These are phyloP conservation scores for Rhynchopsitta pachyrhyncha DNA, from an alignment of 2,113 vertebrate genomes.

Conservation along the genomic window DNA sequence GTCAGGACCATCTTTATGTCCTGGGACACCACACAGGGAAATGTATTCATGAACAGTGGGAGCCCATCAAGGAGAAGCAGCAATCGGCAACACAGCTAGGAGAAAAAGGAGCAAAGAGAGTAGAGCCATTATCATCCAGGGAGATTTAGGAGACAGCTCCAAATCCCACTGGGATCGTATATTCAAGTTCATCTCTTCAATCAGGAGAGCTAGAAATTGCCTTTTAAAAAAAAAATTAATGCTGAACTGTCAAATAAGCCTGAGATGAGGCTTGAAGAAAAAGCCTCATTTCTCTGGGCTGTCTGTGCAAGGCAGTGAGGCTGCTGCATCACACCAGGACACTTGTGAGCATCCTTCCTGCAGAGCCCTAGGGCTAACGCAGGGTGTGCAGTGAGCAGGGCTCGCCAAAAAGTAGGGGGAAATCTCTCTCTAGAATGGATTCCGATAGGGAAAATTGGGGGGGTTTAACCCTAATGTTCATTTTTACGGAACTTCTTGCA, in stretches of 20 bases:
- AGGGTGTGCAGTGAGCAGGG: neutral
- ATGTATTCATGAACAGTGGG: accelerated
- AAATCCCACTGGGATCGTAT: neutral
- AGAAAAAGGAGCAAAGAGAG: neutral
- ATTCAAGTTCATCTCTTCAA: conserved; percentile 23
- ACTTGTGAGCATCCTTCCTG: neutral
- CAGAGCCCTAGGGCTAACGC: neutral
- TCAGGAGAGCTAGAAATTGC: neutral
- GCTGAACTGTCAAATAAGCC: neutral
- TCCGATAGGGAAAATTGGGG: neutral
- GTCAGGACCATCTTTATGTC: neutral
- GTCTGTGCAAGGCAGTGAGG: neutral
- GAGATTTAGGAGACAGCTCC: conserved; percentile 40
- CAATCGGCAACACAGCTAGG: neutral
- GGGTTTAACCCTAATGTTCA: neutral
- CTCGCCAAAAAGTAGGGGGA: neutral
- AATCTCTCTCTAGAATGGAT: neutral
- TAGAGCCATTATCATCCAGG: neutral
- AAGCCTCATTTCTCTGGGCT: neutral
- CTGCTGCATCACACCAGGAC: neutral
- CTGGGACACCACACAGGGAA: neutral
- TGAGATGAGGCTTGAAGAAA: neutral
- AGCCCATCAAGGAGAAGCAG: neutral
- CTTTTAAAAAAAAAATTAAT: neutral
- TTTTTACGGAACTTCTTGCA: neutral